Evolutionary conservation across 2,888 invertebrate species (phyloP).

Genomic region (Endotricha flammealis): DNA sequence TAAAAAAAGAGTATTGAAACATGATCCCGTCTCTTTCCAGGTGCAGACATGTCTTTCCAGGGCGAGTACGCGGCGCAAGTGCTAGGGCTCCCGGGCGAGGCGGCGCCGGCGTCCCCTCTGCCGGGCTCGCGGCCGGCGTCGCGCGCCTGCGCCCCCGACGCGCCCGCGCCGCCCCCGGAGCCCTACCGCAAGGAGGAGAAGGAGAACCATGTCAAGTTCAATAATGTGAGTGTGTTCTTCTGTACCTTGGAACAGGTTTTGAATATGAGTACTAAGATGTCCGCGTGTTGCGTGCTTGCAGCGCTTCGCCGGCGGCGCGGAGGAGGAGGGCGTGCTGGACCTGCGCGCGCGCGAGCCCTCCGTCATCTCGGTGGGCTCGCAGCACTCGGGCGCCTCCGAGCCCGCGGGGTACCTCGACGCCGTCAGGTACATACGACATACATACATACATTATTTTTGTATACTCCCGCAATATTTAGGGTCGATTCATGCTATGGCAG

Average conservation of each 20-base stretch:
- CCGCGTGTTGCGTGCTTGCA: slow-evolving; percentile 24
- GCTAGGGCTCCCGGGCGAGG: slow-evolving; percentile 84
- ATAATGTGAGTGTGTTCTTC: slow-evolving; percentile 24
- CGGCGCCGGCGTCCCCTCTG: slow-evolving; percentile 41
- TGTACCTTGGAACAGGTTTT: background rate
- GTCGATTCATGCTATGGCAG: no score
- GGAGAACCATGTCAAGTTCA: slow-evolving; percentile 44
- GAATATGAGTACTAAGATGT: slow-evolving; percentile 1
- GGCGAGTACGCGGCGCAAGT: slow-evolving; percentile 96
- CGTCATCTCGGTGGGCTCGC: slow-evolving; percentile 71
- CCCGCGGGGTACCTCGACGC: slow-evolving; percentile 70
- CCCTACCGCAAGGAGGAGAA: slow-evolving; percentile 41
- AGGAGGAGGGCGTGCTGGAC: slow-evolving; percentile 73
- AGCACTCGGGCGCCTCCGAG: slow-evolving; percentile 69
- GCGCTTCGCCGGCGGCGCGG: slow-evolving; percentile 30
- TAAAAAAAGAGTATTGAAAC: no score
- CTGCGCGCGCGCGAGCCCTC: slow-evolving; percentile 74
- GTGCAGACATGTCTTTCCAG: slow-evolving; percentile 92
- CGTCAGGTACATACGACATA: slow-evolving; percentile 49
- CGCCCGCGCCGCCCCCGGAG: slow-evolving; percentile 32
- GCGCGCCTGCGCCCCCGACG: slow-evolving; percentile 33
- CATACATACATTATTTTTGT: no score
- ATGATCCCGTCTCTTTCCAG: no score
- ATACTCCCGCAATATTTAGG: no score
- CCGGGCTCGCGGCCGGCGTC: slow-evolving; percentile 35